Base-by-base conservation (phyloP, 2,888 invertebrate species). In the Melinaea menophilus region DNA sequence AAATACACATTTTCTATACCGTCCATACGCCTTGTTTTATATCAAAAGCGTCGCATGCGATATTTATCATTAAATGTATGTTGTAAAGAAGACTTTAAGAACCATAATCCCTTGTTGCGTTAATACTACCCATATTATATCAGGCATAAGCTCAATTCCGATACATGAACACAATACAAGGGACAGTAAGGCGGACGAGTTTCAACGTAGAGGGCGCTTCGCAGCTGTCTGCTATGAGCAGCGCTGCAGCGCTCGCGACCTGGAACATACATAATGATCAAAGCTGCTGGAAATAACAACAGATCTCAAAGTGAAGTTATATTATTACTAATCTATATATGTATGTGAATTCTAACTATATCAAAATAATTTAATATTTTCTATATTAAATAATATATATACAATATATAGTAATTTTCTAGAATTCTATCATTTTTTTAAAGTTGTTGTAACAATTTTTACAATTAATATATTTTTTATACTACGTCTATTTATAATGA, bases 181-280 rank as follows among this genome's bases (percentile, higher is more conserved):
- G 58, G 56, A 68, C 41, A 73, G 70, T 66, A 66, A 68, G 82
- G 82, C 81, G 83, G 85, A 79, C 75, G 77, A 51, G 51, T 31
- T 31, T 51, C 51, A 51, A 31, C 11, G 51, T 51, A 51, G 51
- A 51, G 51, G 51, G 9, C 64, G 72, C 78, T 79, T 70, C 71
- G 72, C 64, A 64, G 66, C 63, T 66, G 76, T 73, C 76, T 86
- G 90, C 86, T 90, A 90, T 79, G 90, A 88, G 73, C 90, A 90
- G 69, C 89, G 78, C 69, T 90, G 90, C 48, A 86, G 70, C 41
- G 87, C 77, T 2, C 90, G 86, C 5, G 89, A 89, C 75, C 90
- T 90, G 85, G 47, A 79, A 78, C 47, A 62, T 46, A 61, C 60
- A 65, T 37, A 64, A 3, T n/a, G 47, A 47, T 33, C 12, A 9